Percentiles rank a stretch among this genome's conserved stretches.
Evolutionary conservation across 2,113 vertebrate genomes (phyloP).

Genomic region (Callocephalon fimbriatum): DNA sequence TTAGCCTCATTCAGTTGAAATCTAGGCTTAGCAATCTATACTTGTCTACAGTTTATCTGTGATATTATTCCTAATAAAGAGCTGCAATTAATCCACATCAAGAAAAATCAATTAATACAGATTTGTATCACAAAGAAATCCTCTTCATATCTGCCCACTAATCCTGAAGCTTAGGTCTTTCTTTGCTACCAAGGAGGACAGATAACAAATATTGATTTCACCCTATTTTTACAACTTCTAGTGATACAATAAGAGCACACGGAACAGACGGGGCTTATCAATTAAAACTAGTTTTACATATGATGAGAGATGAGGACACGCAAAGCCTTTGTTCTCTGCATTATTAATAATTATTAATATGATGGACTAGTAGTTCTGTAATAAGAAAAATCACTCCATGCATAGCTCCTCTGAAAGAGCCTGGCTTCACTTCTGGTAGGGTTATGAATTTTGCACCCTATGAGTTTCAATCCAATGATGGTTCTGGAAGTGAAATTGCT

Average conservation of each 20-base stretch:
- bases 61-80: constrained; percentile 71
- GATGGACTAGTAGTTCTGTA: neutral
- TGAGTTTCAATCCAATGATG: neutral
- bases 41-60: constrained; percentile 53
- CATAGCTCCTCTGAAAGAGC: neutral
- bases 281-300: constrained; percentile 41
- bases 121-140: constrained; percentile 77
- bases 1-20: constrained; percentile 68
- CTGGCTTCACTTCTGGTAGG: neutral
- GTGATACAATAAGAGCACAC: constrained; percentile 4
- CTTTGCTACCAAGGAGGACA: constrained; percentile 47
- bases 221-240: constrained; percentile 61
- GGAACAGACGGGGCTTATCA: constrained; percentile 66
- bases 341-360: constrained; percentile 35
- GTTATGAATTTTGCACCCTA: neutral
- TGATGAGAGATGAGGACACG: neutral
- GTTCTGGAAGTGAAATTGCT: constrained; percentile 5
- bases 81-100: constrained; percentile 73
- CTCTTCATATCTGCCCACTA: constrained; percentile 59
- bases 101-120: constrained; percentile 76
- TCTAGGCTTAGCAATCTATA: constrained; percentile 69
- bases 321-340: neutral
- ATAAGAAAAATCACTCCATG: neutral
- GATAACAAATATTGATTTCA: constrained; percentile 72
- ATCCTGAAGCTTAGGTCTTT: constrained; percentile 58